Conservation (phyloP, 1,140 invertebrate species). For the Leptoteleia sp. region DNA sequence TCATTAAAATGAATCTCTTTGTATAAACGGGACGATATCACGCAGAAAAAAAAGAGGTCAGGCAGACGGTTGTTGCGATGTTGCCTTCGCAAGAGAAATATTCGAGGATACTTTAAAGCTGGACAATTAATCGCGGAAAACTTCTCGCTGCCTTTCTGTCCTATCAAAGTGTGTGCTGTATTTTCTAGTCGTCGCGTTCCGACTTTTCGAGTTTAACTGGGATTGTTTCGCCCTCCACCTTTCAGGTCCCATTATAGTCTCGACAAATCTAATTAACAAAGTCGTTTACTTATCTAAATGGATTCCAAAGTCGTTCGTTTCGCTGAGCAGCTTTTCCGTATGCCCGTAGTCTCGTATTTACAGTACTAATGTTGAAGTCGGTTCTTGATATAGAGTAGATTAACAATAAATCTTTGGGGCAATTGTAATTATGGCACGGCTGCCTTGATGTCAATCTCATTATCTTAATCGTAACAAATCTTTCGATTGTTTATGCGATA, state of each 20-base stretch:
- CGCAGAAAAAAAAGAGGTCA: slow-evolving; percentile 55
- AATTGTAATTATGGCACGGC: slow-evolving; percentile 59
- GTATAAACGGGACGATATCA: slow-evolving; percentile 59
- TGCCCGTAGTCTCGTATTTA: slow-evolving; percentile 61
- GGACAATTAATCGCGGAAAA: slow-evolving; percentile 72
- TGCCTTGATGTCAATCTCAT: slow-evolving; percentile 51
- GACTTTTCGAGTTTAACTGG: slow-evolving; percentile 70
- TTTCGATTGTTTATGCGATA: slow-evolving; percentile 20
- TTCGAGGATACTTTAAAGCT: slow-evolving; percentile 69
- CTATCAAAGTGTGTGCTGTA: slow-evolving; percentile 67
- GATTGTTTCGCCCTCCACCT: slow-evolving; percentile 73
- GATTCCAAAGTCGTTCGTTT: slow-evolving; percentile 75
- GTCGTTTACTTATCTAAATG: slow-evolving; percentile 79
- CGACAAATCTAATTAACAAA: slow-evolving; percentile 78
- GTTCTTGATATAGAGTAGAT: slow-evolving; percentile 64
- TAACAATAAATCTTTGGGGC: slow-evolving; percentile 62
- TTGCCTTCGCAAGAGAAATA: slow-evolving; percentile 54
- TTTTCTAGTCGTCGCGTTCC: slow-evolving; percentile 71
- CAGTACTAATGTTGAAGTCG: slow-evolving; percentile 56
- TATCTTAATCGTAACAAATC: slow-evolving; percentile 50
- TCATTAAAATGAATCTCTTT: slow-evolving; percentile 66
- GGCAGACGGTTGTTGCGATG: slow-evolving; percentile 43
- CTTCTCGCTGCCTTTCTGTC: slow-evolving; percentile 53
- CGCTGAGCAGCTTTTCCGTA: slow-evolving; percentile 63
- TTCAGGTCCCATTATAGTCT: slow-evolving; percentile 71